phyloP scores from a whole-genome alignment of 1,140 invertebrate species.

The Magallana angulata region DNA sequence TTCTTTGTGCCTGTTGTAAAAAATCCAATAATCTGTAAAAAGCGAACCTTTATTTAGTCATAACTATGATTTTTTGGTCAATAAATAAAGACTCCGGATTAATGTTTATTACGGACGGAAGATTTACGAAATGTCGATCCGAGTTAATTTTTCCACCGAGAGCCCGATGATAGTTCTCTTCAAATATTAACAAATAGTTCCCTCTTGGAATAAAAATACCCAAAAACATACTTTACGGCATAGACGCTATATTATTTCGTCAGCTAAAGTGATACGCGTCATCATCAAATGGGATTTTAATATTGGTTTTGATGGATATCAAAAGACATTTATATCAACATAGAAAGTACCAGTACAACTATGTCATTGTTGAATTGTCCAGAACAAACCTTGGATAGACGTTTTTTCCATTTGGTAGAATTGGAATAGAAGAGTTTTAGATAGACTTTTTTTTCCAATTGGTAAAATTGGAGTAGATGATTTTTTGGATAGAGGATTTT shows the following conservation, averaged over 20 bases:
- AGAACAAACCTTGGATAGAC: no score
- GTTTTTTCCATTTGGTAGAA: no score
- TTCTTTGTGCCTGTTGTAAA: slow-evolving; percentile 27
- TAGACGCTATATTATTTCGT: slow-evolving; percentile 15
- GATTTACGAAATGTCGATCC: slow-evolving; percentile 15
- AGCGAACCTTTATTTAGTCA: slow-evolving; percentile 33
- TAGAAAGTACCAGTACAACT: background rate
- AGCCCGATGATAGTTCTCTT: slow-evolving; percentile 20
- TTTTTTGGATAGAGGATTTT: no score
- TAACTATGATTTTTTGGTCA: slow-evolving; percentile 36
- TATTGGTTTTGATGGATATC: background rate
- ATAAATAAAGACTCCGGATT: slow-evolving; percentile 18
- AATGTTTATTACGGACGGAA: slow-evolving; percentile 14
- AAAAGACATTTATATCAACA: background rate
- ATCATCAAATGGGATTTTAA: slow-evolving; percentile 12
- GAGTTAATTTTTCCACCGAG: slow-evolving; percentile 1
- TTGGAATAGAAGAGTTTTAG: no score
- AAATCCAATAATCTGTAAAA: slow-evolving; percentile 31
- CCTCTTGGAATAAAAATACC: slow-evolving; percentile 14
- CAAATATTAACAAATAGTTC: slow-evolving; percentile 25
- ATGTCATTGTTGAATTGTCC: no score
- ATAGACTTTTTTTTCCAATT: no score
- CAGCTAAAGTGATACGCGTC: slow-evolving; percentile 1
- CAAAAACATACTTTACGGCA: background rate
- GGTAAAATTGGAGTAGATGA: no score